Evolutionary conservation across 2,113 vertebrate genomes (phyloP), one percentile per base, ranked within the genome.

Genomic region (Ciconia stormi): DNA sequence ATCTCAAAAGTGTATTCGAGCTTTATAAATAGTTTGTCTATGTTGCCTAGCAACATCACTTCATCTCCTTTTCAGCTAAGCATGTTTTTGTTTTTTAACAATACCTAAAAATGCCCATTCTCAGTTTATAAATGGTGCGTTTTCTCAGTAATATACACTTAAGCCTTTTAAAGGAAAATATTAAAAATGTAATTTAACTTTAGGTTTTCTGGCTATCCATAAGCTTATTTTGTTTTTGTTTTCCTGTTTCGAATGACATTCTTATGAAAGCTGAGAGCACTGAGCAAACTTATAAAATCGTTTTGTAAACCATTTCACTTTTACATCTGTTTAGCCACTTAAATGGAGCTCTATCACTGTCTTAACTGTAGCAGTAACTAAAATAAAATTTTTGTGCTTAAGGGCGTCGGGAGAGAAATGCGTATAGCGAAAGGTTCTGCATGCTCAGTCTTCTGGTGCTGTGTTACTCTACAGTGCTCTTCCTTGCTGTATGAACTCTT

Each of bases 11-110:
- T 91, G 88, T 85, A 95, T 89, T 94, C 8, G 14, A 25, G 90
- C 94, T 97, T 97, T 97, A 96, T 97, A 94, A 97, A 96, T 93
- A 93, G 97, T 94, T 95, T 93, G 95, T 73, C 92, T 53, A 0
- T 4, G 93, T 98, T 96, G 97, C 97, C 55, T 97, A 63, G 97
- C 96, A 94, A 97, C 88, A 10, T 36, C 40, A 40, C 55, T 95
- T 94, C 76, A 66, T 46, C 76, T 87, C 77, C 86, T 85, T 82
- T 70, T 78, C 82, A 92, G 86, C 66, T 81, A 16, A 84, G 88
- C 11, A 6, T 71, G 85, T 16, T 46, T 88, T 83, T 87, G 38
- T 69, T 89, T 81, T 90, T 95, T 89, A 93, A 91, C 73, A 87
- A 93, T 85, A 59, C 69, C 92, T 90, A 86, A 86, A 63, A 96